Conservation (phyloP, 2,888 invertebrate genomes). For the Tribolium freemani region DNA sequence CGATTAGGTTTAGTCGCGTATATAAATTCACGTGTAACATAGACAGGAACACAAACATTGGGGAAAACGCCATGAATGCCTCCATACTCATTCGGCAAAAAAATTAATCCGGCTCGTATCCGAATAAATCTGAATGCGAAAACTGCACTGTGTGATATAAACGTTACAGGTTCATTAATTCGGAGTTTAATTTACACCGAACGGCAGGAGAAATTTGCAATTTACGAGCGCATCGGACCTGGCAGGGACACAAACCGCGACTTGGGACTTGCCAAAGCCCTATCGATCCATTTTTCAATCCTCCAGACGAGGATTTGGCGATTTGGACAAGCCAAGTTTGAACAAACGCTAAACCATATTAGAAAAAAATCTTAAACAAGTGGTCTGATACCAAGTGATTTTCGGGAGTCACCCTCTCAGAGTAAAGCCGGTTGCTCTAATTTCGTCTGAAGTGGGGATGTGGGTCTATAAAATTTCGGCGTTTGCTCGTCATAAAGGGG, state of each 20-base stretch:
- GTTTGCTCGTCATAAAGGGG: constrained; percentile 19
- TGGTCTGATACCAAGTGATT: neutral
- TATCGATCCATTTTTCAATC: constrained; percentile 33
- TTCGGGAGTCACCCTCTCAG: neutral
- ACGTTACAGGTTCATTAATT: constrained; percentile 42
- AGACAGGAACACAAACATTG: constrained; percentile 17
- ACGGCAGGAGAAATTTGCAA: constrained; percentile 21
- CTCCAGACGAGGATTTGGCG: constrained; percentile 14
- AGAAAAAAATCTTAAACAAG: neutral
- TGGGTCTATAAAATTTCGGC: constrained; percentile 4
- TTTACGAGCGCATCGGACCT: constrained; percentile 33
- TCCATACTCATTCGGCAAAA: constrained; percentile 23
- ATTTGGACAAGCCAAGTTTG: neutral
- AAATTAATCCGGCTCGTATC: constrained; percentile 39
- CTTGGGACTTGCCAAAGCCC: constrained; percentile 25
- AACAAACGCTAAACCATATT: no score
- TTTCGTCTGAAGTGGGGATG: neutral
- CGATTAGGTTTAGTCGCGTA: constrained; percentile 36
- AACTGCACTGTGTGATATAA: constrained; percentile 39
- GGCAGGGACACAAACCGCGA: constrained; percentile 23
- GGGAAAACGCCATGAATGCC: neutral
- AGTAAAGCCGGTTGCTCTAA: neutral
- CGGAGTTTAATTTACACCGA: constrained; percentile 40
- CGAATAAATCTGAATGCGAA: constrained; percentile 43
- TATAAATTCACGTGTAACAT: constrained; percentile 28